Percentiles rank a stretch among this genome's conserved stretches.
phyloP scores from a whole-genome alignment of 1,140 invertebrate species.

The Dendroctonus ponderosae region DNA sequence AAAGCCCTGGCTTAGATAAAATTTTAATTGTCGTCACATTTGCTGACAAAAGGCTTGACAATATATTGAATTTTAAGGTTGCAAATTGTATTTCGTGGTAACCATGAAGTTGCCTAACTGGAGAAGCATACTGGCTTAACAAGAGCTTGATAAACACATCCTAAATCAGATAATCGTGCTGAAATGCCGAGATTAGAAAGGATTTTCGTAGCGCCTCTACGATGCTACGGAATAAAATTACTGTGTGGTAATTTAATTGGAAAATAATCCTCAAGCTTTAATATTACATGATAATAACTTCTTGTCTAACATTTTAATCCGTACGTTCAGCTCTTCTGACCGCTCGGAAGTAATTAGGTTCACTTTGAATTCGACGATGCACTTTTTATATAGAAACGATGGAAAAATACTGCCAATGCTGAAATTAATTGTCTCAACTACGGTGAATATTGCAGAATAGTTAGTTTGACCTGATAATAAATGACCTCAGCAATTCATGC shows the following conservation, averaged over 20 bases:
- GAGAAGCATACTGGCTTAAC: conserved; percentile 11
- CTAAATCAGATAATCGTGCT: conserved; percentile 22
- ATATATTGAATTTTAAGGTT: conserved; percentile 2
- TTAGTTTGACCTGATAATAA: no score
- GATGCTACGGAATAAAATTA: conserved; percentile 23
- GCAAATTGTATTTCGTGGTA: not conserved
- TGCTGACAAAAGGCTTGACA: conserved; percentile 8
- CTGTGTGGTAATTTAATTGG: conserved; percentile 17
- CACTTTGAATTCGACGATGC: no score
- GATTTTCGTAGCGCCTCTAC: conserved; percentile 20
- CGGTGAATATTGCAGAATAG: no score
- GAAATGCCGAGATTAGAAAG: conserved; percentile 21
- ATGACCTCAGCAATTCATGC: no score
- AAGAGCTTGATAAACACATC: conserved; percentile 16
- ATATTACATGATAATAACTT: conserved; percentile 21
- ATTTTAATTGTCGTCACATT: conserved; percentile 5
- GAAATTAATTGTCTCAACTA: no score
- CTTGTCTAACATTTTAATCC: conserved; percentile 19
- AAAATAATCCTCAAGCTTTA: conserved; percentile 19
- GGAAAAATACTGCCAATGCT: no score
- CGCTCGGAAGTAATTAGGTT: not conserved
- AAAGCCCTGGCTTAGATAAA: conserved; percentile 6
- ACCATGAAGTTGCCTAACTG: conserved; percentile 2
- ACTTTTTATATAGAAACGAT: no score
- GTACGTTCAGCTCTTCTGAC: not conserved